Base-by-base conservation (phyloP, 2,888 invertebrate species). In the Hydraecia micacea region DNA sequence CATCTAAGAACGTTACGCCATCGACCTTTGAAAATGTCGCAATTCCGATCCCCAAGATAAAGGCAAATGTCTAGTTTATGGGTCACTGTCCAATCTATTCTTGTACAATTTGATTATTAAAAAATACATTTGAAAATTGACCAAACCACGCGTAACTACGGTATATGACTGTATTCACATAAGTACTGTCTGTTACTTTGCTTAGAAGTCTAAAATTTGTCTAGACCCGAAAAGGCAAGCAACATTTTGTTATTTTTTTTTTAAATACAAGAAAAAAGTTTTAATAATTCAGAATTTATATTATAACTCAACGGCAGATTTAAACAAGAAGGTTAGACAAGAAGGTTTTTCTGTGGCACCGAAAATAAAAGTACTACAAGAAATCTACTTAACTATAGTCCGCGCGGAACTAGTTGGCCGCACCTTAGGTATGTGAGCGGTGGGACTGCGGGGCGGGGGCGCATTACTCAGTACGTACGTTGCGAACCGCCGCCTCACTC, bases 191-290 rank as follows among this genome's bases (percentile, higher is more conserved):
- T 60, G 77, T 78, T 80, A 74, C 82, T 67, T 36, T 3, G 52
- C 73, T 72, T 49, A 21, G 21, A 62, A 77, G 73, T 28, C 77
- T 49, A 85, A 39, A 79, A 87, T 87, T 36, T 63, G 0, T 75
- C 77, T 79, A 85, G 73, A 85, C 73, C 68, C 13, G 7, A 32
- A 55, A 69, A 18, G 21, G 58, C 3, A 32, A 65, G 76, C 32
- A 79, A 81, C 79, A 78, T 60, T 55, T 79, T 25, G 2, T 52
- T 13, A 32, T 69, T 4, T 69, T 68, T 69, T 2, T 69, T 68
- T 28, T 7, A 11, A 28, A 25, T 5, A 1, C 4, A 7, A 1
- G 3, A 21, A 52, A 21, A 6, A 46, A 6, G 18, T 5, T n/a
- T 6, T 46, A 28, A n/a, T n/a, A n/a, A n/a, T n/a, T n/a, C n/a